Conservation (phyloP, 37 sponge, comb jelly and placozoan species). For the Crambe crambe region DNA sequence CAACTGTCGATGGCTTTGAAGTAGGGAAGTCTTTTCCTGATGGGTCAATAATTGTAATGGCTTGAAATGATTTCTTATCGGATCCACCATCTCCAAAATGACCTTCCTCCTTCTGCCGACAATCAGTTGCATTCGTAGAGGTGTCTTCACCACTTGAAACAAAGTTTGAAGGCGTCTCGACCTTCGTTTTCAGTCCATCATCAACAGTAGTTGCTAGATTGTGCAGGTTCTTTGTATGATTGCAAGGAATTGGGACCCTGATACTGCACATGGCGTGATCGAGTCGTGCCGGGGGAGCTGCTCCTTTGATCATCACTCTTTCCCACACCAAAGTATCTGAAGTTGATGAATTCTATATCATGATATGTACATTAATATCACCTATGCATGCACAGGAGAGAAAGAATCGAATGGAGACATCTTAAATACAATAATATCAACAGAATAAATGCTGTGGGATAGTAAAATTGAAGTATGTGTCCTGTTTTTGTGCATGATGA, state of each 20-base stretch:
- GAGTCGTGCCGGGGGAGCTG: slow-evolving; percentile 54
- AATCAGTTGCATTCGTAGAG: too few relatives aligned
- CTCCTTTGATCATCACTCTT: slow-evolving; percentile 2
- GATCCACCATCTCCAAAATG: background rate
- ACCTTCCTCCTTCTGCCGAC: background rate
- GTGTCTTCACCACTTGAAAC: background rate
- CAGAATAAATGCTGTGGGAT: too few relatives aligned
- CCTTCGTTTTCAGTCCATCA: background rate
- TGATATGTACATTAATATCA: too few relatives aligned
- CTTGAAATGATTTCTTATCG: background rate
- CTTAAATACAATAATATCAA: too few relatives aligned
- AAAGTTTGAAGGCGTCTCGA: background rate
- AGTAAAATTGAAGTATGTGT: too few relatives aligned
- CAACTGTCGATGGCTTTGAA: background rate
- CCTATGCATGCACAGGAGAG: background rate
- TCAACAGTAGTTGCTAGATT: background rate
- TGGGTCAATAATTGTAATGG: background rate
- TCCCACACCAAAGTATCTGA: slow-evolving; percentile 42
- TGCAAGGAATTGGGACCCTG: background rate
- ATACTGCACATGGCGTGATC: slow-evolving; percentile 64
- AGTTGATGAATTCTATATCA: too few relatives aligned
- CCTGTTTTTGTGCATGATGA: too few relatives aligned
- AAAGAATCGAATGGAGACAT: too few relatives aligned
- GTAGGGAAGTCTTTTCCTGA: background rate
- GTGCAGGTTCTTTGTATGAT: background rate